These are phyloP conservation scores for Drosophila gunungcola DNA, from an alignment of 1,140 invertebrate genomes.

Conservation along the genomic window DNA sequence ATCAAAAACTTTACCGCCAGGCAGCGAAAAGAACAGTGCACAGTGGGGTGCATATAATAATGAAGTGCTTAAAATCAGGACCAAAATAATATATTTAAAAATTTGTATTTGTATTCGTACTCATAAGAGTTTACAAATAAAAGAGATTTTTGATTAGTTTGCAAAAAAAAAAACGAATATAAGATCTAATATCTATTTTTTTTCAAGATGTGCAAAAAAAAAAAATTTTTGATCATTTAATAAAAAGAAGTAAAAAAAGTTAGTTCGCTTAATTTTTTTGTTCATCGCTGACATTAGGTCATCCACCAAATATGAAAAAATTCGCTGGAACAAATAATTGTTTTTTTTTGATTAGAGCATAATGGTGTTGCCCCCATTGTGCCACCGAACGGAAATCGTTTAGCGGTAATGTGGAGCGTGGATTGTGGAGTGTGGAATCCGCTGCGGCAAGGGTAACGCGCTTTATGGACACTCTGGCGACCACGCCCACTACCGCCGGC, in stretches of 20 bases:
- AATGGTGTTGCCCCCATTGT: slow-evolving; percentile 9
- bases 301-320: too few relatives aligned
- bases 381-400: slow-evolving; percentile 41
- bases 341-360: background rate
- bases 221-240: too few relatives aligned
- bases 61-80: background rate
- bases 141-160: too few relatives aligned
- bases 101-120: too few relatives aligned
- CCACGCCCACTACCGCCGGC: slow-evolving; percentile 50
- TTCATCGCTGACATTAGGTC: too few relatives aligned
- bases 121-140: too few relatives aligned
- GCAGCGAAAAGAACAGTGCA: slow-evolving; percentile 58
- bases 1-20: slow-evolving; percentile 64
- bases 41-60: slow-evolving; percentile 5
- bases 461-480: slow-evolving; percentile 70
- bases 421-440: slow-evolving; percentile 17
- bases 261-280: background rate
- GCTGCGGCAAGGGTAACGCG: slow-evolving; percentile 25
- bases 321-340: background rate
- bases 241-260: background rate
- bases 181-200: too few relatives aligned
- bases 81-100: too few relatives aligned
- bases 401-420: slow-evolving; percentile 46
- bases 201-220: too few relatives aligned
- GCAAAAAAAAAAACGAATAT: too few relatives aligned